A percentile compares a stretch with the other conserved stretches of the same genome.
Conservation (phyloP, 1,140 invertebrate species). For the Idris sp. region DNA sequence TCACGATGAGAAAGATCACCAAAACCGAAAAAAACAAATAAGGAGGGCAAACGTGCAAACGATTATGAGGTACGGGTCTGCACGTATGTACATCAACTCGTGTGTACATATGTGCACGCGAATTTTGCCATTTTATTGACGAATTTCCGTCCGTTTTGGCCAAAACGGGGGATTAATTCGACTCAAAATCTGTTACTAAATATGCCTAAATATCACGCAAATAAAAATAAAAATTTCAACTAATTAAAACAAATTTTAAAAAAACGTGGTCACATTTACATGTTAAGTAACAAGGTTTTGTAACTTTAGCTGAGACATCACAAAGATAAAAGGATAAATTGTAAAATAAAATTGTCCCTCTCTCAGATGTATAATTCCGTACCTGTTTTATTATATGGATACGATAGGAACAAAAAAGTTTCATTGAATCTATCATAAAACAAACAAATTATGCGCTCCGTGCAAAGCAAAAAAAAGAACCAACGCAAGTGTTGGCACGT, state of each 20-base stretch:
- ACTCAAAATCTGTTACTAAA: conserved; percentile 17
- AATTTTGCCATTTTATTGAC: conserved; percentile 14
- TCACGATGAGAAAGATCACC: conserved; percentile 26
- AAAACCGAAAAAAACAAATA: conserved; percentile 30
- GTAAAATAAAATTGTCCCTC: conserved; percentile 32
- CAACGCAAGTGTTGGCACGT: conserved; percentile 24
- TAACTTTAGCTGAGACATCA: no score
- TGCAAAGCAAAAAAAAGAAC: no score
- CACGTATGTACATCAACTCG: conserved; percentile 15
- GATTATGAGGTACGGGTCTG: conserved; percentile 32
- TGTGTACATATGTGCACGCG: conserved; percentile 25
- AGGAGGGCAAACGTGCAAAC: conserved; percentile 21
- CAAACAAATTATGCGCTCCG: no score
- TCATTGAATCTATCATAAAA: conserved; percentile 34
- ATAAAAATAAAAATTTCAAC: background rate
- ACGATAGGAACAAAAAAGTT: conserved; percentile 22
- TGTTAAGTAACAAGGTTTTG: conserved; percentile 15
- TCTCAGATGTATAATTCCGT: conserved; percentile 45
- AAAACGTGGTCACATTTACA: conserved; percentile 18
- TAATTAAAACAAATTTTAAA: background rate
- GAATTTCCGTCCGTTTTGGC: conserved; percentile 41
- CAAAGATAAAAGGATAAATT: background rate
- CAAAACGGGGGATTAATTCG: conserved; percentile 22
- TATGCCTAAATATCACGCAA: conserved; percentile 14
- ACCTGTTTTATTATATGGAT: conserved; percentile 39